Percentiles rank a stretch among this genome's conserved stretches.
These are phyloP conservation scores for Sturnira hondurensis DNA, from an alignment of 2,113 vertebrate genomes.

Conservation along the genomic window DNA sequence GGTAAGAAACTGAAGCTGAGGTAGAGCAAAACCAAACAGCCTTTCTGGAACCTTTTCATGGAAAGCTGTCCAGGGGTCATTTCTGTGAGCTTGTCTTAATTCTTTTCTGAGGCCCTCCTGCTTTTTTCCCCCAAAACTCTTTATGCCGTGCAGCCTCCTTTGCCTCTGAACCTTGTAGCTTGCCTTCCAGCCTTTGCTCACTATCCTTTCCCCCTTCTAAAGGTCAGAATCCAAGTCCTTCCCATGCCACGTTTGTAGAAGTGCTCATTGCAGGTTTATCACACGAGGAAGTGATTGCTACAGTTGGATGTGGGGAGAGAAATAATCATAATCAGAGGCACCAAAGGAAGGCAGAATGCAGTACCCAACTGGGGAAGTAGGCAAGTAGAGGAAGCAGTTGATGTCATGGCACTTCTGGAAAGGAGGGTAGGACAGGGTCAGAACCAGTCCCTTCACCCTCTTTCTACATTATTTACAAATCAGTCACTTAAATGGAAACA, in stretches of 20 bases:
- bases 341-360: not conserved
- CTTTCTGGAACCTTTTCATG: not conserved
- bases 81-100: not conserved
- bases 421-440: not conserved
- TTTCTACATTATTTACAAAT: not conserved
- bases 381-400: not conserved
- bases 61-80: not conserved
- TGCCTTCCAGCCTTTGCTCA: not conserved
- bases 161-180: not conserved
- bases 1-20: not conserved
- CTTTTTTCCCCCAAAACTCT: not conserved
- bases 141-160: not conserved
- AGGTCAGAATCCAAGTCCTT: not conserved
- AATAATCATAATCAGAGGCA: not conserved
- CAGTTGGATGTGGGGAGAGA: not conserved
- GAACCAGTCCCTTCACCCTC: not conserved
- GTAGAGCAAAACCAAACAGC: not conserved
- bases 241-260: not conserved
- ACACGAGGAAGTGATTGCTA: not conserved
- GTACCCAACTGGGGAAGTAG: not conserved
- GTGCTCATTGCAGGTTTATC: not conserved
- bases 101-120: not conserved
- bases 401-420: not conserved
- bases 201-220: not conserved
- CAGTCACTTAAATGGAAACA: not conserved